Evolutionary conservation across 2,113 vertebrate genomes (phyloP).

Genomic region (Tenrec ecaudatus): DNA sequence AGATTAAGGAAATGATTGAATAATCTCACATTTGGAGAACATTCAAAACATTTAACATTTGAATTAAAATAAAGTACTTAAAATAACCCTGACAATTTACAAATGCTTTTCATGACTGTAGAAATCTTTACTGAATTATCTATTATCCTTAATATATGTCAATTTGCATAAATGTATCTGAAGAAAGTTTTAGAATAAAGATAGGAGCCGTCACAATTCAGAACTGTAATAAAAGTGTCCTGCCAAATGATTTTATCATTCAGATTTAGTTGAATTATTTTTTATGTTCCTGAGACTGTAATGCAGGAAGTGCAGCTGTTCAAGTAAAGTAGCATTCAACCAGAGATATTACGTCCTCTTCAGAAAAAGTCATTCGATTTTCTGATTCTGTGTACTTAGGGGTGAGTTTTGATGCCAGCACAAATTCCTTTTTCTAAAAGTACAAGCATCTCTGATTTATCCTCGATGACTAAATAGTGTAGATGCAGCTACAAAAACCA

Average conservation of each 20-base stretch:
- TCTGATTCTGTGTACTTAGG: slow-evolving; percentile 13
- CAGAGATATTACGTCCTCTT: slow-evolving; percentile 32
- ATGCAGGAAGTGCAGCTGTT: background rate
- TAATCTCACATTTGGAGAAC: too few relatives aligned
- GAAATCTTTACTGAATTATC: background rate
- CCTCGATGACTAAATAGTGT: slow-evolving; percentile 37
- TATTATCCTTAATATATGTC: background rate
- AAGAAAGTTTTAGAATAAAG: background rate
- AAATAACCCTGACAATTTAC: background rate
- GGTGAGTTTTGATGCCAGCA: slow-evolving; percentile 30
- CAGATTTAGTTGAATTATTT: background rate
- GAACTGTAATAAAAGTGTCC: background rate
- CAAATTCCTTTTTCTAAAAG: slow-evolving; percentile 38
- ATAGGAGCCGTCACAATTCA: background rate
- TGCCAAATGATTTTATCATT: background rate
- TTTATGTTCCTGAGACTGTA: background rate
- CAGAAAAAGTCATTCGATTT: slow-evolving; percentile 40
- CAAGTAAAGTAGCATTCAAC: background rate
- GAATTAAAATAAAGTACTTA: too few relatives aligned
- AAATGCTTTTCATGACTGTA: background rate
- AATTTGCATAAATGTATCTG: background rate
- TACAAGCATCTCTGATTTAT: background rate
- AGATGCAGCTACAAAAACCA: background rate
- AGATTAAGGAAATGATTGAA: background rate
- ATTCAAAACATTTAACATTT: too few relatives aligned